Conservation (phyloP, 2,888 invertebrate species). For the Trichogramma evanescens region DNA sequence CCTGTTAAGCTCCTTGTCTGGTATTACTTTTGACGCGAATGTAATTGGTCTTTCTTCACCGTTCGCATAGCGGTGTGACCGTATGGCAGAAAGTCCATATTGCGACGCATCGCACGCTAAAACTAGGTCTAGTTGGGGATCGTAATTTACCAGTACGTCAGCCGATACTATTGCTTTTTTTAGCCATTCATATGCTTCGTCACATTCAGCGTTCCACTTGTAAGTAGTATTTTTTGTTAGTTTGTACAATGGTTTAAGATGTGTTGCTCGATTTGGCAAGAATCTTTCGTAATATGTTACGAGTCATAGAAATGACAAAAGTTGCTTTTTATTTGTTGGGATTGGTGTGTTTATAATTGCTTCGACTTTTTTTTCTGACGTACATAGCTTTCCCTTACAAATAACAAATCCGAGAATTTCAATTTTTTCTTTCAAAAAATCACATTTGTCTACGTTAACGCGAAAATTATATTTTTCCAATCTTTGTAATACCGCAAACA, state of each 20-base stretch:
- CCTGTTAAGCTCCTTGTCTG: slow-evolving; percentile 15
- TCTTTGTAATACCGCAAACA: background rate
- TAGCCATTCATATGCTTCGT: slow-evolving; percentile 29
- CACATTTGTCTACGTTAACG: background rate
- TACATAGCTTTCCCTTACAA: slow-evolving; percentile 25
- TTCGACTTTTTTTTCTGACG: slow-evolving; percentile 22
- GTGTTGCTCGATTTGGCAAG: slow-evolving; percentile 27
- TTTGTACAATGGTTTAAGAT: slow-evolving; percentile 28
- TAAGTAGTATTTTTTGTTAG: slow-evolving; percentile 24
- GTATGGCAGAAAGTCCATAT: slow-evolving; percentile 19
- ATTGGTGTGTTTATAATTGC: slow-evolving; percentile 25
- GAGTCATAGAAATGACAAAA: slow-evolving; percentile 30
- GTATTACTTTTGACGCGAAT: slow-evolving; percentile 21
- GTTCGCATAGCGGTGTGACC: slow-evolving; percentile 21
- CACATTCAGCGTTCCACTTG: slow-evolving; percentile 28
- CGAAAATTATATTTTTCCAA: background rate
- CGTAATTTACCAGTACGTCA: slow-evolving; percentile 22
- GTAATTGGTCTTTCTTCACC: slow-evolving; percentile 18
- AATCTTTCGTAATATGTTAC: slow-evolving; percentile 38
- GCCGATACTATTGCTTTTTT: slow-evolving; percentile 23
- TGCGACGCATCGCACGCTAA: slow-evolving; percentile 21
- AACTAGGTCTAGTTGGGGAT: slow-evolving; percentile 19
- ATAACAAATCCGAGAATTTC: background rate
- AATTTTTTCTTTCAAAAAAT: background rate
- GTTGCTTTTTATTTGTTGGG: slow-evolving; percentile 23